Conservation (phyloP, 2,797 vertebrate genomes). For the Miichthys miiuy region DNA sequence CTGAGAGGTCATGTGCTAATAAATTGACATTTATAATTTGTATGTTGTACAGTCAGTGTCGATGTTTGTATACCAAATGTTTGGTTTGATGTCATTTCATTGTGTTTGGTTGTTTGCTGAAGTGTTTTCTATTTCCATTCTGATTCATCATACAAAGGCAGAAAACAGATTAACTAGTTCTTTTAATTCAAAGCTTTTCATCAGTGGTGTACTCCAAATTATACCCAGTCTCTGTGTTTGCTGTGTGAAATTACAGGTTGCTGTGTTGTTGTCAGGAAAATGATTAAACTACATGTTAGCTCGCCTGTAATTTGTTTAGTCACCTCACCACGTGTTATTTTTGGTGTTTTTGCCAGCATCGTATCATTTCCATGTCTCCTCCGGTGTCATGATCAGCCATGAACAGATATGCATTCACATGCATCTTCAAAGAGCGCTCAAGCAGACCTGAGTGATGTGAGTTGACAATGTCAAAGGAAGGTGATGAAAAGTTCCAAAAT, state of each 20-base stretch:
- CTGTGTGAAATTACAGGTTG: neutral
- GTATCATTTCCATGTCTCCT: neutral
- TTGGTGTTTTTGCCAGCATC: neutral
- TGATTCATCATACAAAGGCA: too few relatives aligned
- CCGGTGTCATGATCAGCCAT: neutral
- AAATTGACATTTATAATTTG: too few relatives aligned
- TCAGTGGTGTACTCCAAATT: too few relatives aligned
- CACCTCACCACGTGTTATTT: neutral
- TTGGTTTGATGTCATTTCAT: too few relatives aligned
- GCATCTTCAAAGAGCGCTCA: neutral
- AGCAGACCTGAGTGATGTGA: neutral
- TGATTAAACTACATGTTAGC: neutral
- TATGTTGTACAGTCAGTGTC: too few relatives aligned
- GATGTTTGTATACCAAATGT: too few relatives aligned
- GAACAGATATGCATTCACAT: conserved; percentile 3
- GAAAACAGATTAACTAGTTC: too few relatives aligned
- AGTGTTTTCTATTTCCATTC: too few relatives aligned
- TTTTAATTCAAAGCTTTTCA: too few relatives aligned
- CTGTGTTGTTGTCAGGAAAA: neutral
- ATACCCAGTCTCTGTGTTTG: neutral
- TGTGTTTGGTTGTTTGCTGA: too few relatives aligned
- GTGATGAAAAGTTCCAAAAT: conserved; percentile 49
- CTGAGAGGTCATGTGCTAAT: too few relatives aligned
- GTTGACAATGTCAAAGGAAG: conserved; percentile 14
- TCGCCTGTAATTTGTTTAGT: neutral